Conservation (phyloP, 2,888 invertebrate species). For the Blera fallax region DNA sequence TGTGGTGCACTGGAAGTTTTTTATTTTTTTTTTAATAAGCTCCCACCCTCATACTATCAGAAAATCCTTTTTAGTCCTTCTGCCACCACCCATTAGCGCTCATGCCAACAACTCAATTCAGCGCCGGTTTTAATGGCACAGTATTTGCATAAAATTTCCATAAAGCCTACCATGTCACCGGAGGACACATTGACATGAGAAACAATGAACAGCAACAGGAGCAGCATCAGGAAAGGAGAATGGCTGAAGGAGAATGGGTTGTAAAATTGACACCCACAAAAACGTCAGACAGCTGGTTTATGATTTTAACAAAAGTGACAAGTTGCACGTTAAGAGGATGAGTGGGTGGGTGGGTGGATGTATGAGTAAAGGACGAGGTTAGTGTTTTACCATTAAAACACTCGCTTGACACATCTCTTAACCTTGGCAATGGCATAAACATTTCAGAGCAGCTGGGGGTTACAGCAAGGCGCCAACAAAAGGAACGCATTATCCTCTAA, state of each 20-base stretch:
- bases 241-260: not conserved
- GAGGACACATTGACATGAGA: conserved; percentile 42
- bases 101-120: conserved; percentile 38
- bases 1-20: conserved; percentile 19
- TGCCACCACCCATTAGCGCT: not conserved
- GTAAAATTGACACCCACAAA: conserved; percentile 44
- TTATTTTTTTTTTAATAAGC: not conserved
- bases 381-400: conserved; percentile 26
- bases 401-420: conserved; percentile 39
- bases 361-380: not conserved
- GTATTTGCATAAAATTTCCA: conserved; percentile 71
- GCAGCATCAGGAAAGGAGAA: not conserved
- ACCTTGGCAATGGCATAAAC: conserved; percentile 37
- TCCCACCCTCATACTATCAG: not conserved
- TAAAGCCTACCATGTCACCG: conserved; percentile 64
- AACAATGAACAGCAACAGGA: conserved; percentile 32
- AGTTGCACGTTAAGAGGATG: conserved; percentile 33
- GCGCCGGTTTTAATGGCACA: conserved; percentile 50
- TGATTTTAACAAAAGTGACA: conserved; percentile 65
- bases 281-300: conserved; percentile 30
- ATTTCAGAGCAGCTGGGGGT: conserved; percentile 6
- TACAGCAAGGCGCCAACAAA: not conserved
- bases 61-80: conserved; percentile 20
- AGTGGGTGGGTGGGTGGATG: too few relatives aligned
- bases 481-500: not conserved